Base-by-base conservation (phyloP, 2,797 vertebrate species). In the Chelon auratus region DNA sequence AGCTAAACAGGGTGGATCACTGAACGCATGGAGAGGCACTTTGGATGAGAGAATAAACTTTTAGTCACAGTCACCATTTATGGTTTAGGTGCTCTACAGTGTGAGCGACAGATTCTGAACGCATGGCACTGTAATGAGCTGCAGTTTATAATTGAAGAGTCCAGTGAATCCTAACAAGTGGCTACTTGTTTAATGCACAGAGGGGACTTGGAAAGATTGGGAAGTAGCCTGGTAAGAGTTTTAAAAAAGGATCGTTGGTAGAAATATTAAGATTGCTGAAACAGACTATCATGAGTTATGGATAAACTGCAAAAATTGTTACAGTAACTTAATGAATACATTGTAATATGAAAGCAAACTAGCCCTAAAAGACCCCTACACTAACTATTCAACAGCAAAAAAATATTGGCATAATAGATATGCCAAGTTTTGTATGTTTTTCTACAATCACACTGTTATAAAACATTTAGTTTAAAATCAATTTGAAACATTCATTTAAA, bases 1-100 rank as follows among this genome's bases (percentile, higher is more conserved):
- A 64, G 69, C 56, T 63, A 24, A 26, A 69, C 81, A 56, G 81
- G 85, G 76, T 69, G 87, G 86, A 88, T 87, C 87, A 85, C 69
- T 86, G 82, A 56, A 58, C 13, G 56, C 62, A 61, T 67, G 2
- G 68, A 72, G 68, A 78, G 37, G 45, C 71, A 54, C 47, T 76
- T 47, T 50, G 59, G 68, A 57, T 6, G 55, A 36, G 18, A 62
- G 65, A 63, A 57, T 45, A 57, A 77, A 73, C 72, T 80, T 78
- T 60, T 61, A 56, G 62, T 59, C 71, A 68, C 55, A 75, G 62
- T 68, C 57, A 55, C 43, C 62, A 80, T 82, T 83, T 76, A 73
- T 72, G 75, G 72, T 73, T 80, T 60, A 20, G 70, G 43, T 51
- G 37, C n/a, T 77, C 24, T 40, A 47, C 42, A 65, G 5, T 14